These are phyloP conservation scores for Enteromius thamalakanensis DNA, from an alignment of 2,797 vertebrate genomes.

Conservation along the genomic window DNA sequence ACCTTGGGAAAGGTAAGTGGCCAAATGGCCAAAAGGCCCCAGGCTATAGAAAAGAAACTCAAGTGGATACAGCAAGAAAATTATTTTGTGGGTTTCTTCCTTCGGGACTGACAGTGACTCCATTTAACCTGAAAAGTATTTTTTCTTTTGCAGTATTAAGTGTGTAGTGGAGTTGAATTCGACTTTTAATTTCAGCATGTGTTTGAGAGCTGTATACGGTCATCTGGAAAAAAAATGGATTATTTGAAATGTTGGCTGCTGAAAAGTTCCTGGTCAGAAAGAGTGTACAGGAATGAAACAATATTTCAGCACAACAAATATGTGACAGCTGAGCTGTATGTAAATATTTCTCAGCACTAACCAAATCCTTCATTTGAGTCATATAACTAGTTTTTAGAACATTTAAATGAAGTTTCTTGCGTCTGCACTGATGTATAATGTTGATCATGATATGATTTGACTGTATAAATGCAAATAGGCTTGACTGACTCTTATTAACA, in stretches of 20 bases:
- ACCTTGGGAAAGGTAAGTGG: slow-evolving; percentile 83
- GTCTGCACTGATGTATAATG: background rate
- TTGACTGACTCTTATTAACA: slow-evolving; percentile 4
- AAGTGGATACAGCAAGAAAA: background rate
- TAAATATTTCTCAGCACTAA: background rate
- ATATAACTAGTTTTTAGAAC: background rate
- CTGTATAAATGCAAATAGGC: background rate
- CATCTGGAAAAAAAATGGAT: background rate
- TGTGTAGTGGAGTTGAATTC: background rate
- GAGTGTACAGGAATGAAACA: background rate
- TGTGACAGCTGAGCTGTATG: background rate
- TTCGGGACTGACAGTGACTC: slow-evolving; percentile 12
- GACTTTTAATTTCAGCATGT: background rate
- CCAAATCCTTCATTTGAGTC: background rate
- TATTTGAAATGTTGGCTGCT: background rate
- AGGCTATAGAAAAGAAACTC: slow-evolving; percentile 43
- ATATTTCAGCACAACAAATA: background rate
- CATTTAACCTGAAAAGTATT: background rate
- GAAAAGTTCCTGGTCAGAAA: slow-evolving; percentile 5
- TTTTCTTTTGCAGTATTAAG: background rate
- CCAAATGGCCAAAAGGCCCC: slow-evolving; percentile 38
- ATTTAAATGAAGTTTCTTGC: too few species aligned
- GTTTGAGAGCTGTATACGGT: too few species aligned
- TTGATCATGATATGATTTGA: background rate
- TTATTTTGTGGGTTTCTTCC: slow-evolving; percentile 40